These are phyloP conservation scores for Drosophila equinoxialis DNA, from an alignment of 1,140 invertebrate species.

Conservation along the genomic window DNA sequence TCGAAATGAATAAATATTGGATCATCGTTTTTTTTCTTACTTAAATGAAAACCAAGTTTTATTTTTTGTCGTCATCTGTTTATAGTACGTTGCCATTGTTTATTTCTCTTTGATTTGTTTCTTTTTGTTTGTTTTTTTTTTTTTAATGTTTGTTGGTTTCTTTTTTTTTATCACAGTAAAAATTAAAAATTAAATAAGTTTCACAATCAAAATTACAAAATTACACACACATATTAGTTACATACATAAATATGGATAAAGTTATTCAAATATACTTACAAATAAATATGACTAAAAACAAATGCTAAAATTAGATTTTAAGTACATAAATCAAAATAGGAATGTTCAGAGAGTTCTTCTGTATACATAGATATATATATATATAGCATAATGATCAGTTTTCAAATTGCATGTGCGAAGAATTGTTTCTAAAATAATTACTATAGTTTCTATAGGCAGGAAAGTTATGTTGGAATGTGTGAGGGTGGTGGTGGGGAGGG, in stretches of 20 bases:
- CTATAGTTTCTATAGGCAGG: constrained; percentile 22
- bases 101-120: constrained; percentile 28
- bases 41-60: neutral
- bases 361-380: constrained; percentile 12
- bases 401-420: constrained; percentile 45
- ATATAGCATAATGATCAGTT: constrained; percentile 15
- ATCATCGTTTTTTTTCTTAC: neutral
- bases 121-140: neutral
- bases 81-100: constrained; percentile 42
- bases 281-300: constrained; percentile 62
- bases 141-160: constrained; percentile 49
- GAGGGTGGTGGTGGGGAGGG: neutral
- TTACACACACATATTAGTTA: constrained; percentile 31
- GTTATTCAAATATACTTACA: constrained; percentile 66
- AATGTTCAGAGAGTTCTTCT: constrained; percentile 47
- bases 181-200: constrained; percentile 75
- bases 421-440: constrained; percentile 29
- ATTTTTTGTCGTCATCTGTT: neutral
- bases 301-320: constrained; percentile 54
- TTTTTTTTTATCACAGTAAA: constrained; percentile 74
- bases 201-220: constrained; percentile 67
- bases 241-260: constrained; percentile 58
- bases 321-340: constrained; percentile 66
- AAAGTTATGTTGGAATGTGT: neutral
- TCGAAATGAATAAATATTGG: neutral